phyloP scores from a whole-genome alignment of 2,113 vertebrate species.

The Ariopsis seemanni region DNA sequence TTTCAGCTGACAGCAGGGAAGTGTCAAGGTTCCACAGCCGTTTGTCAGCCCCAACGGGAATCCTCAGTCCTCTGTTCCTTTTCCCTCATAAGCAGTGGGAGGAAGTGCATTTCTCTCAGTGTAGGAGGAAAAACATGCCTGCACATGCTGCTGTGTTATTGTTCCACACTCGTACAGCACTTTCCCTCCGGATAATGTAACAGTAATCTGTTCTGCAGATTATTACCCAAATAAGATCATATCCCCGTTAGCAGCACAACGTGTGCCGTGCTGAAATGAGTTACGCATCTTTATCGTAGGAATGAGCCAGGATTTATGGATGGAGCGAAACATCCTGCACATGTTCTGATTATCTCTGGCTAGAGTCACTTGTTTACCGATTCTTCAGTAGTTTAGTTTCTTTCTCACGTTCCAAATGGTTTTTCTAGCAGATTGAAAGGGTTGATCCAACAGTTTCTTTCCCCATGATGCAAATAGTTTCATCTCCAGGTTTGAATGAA shows the following conservation, averaged over 20 bases:
- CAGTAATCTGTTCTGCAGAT: neutral
- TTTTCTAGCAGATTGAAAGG: neutral
- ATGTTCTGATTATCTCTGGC: neutral
- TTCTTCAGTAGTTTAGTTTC: neutral
- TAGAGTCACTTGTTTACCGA: neutral
- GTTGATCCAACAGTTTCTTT: neutral
- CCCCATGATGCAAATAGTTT: neutral
- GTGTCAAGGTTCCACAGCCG: neutral
- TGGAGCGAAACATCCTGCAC: neutral
- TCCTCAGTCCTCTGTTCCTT: neutral
- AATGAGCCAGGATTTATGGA: neutral
- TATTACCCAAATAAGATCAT: neutral
- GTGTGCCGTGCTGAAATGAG: neutral
- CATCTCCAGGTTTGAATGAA: neutral
- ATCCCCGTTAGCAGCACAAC: neutral
- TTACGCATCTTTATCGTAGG: neutral
- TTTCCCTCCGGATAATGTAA: neutral
- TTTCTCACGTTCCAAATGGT: neutral
- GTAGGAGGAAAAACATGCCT: neutral
- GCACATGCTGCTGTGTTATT: neutral
- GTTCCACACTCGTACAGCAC: neutral
- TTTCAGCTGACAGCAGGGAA: slow-evolving; percentile 8
- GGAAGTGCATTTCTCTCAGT: neutral
- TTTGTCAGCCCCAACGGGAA: slow-evolving; percentile 4
- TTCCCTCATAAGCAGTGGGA: neutral